Evolutionary conservation across 1,140 invertebrate species (phyloP).

Genomic region (Semibalanus balanoides): DNA sequence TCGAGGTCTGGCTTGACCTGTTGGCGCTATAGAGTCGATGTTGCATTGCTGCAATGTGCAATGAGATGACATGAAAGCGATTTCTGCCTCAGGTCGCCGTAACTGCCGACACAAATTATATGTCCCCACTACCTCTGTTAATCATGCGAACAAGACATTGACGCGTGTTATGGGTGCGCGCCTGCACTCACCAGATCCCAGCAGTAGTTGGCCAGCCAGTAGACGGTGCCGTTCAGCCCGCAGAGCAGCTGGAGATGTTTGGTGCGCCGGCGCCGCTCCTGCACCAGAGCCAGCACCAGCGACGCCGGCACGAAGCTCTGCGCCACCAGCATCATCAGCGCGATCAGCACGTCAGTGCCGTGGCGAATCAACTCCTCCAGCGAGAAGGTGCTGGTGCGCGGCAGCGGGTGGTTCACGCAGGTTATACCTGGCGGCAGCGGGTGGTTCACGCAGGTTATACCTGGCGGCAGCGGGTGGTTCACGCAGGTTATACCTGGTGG

Average conservation of each 20-base stretch:
- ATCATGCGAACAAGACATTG: no score
- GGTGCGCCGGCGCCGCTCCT: not conserved
- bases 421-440: not conserved
- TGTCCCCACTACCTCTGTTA: no score
- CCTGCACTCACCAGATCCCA: not conserved
- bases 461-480: slow-evolving; percentile 4
- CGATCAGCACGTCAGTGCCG: not conserved
- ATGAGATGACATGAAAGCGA: no score
- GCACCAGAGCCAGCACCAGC: not conserved
- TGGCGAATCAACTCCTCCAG: not conserved
- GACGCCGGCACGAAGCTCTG: not conserved
- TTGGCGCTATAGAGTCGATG: no score
- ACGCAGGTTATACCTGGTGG: not conserved
- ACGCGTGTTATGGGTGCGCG: no score
- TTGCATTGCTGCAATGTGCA: no score
- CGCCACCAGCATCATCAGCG: not conserved
- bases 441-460: not conserved
- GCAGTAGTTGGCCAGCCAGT: not conserved
- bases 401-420: slow-evolving; percentile 1
- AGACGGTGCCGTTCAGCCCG: not conserved
- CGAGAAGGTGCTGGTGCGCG: not conserved
- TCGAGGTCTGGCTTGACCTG: no score
- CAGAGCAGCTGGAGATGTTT: not conserved
- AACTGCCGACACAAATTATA: no score
- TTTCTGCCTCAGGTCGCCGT: no score